phyloP scores from a whole-genome alignment of 2,888 invertebrate species.

The Tachystola acroxantha region DNA sequence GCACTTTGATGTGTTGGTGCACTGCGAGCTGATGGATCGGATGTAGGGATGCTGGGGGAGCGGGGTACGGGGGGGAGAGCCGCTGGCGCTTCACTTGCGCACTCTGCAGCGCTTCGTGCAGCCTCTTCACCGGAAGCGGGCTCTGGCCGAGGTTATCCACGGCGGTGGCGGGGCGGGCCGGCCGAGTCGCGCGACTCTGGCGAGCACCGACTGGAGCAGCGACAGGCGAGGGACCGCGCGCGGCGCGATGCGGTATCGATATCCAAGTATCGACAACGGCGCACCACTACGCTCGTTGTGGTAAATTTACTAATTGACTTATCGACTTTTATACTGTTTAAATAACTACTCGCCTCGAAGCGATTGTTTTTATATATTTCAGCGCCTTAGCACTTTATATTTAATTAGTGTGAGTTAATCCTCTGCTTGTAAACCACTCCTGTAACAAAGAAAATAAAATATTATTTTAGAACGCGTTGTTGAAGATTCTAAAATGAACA shows the following conservation, averaged over 20 bases:
- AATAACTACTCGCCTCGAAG: slow-evolving; percentile 29
- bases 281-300: slow-evolving; percentile 44
- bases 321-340: slow-evolving; percentile 30
- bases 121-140: slow-evolving; percentile 77
- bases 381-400: slow-evolving; percentile 55
- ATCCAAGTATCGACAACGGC: slow-evolving; percentile 51
- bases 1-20: slow-evolving; percentile 71
- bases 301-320: slow-evolving; percentile 42
- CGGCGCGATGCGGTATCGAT: slow-evolving; percentile 57
- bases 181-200: slow-evolving; percentile 76
- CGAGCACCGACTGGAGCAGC: slow-evolving; percentile 70
- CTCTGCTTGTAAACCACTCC: slow-evolving; percentile 55
- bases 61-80: slow-evolving; percentile 78
- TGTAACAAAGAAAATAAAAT: slow-evolving; percentile 53
- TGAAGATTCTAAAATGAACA: no score
- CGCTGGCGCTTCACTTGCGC: slow-evolving; percentile 80
- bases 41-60: slow-evolving; percentile 64
- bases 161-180: slow-evolving; percentile 74
- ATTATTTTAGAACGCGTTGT: no score
- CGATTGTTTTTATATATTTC: slow-evolving; percentile 41
- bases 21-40: slow-evolving; percentile 69
- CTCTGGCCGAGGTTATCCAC: slow-evolving; percentile 78
- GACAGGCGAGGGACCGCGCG: slow-evolving; percentile 62
- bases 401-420: slow-evolving; percentile 38
- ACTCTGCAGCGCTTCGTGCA: slow-evolving; percentile 79